A percentile compares a stretch with the other conserved stretches of the same genome.
phyloP scores from a whole-genome alignment of 2,888 invertebrate genomes.

The Agrotis clavis region DNA sequence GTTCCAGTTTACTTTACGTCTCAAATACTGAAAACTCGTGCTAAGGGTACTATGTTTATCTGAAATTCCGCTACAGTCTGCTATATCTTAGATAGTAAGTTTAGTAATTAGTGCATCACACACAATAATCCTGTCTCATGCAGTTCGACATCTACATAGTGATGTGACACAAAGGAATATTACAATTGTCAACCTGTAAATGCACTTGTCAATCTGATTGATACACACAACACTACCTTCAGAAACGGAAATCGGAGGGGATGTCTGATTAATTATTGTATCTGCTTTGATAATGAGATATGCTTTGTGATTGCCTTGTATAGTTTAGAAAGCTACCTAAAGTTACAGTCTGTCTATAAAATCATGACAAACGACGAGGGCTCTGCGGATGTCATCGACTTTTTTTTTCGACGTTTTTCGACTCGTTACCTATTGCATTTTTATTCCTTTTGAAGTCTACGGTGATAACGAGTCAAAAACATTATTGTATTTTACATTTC shows the following conservation, averaged over 20 bases:
- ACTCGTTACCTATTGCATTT: too few species aligned
- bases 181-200: slow-evolving; percentile 26
- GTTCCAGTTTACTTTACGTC: too few species aligned
- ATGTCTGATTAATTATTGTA: slow-evolving; percentile 16
- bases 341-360: too few species aligned
- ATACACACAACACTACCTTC: slow-evolving; percentile 23
- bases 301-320: background rate
- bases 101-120: background rate
- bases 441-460: too few species aligned
- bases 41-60: too few species aligned
- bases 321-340: background rate
- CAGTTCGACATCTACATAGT: background rate
- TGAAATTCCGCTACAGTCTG: background rate
- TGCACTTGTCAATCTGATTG: slow-evolving; percentile 36
- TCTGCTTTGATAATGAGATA: background rate
- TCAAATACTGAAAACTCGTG: too few species aligned
- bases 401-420: too few species aligned
- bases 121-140: background rate
- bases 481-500: too few species aligned
- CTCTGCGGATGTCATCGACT: too few species aligned
- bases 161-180: slow-evolving; percentile 36
- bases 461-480: too few species aligned
- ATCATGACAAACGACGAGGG: too few species aligned
- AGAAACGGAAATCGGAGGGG: slow-evolving; percentile 7
- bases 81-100: background rate